Percentiles rank a stretch among this genome's conserved stretches.
phyloP scores from a whole-genome alignment of 2,797 vertebrate species.

The Tragelaphus eurycerus region DNA sequence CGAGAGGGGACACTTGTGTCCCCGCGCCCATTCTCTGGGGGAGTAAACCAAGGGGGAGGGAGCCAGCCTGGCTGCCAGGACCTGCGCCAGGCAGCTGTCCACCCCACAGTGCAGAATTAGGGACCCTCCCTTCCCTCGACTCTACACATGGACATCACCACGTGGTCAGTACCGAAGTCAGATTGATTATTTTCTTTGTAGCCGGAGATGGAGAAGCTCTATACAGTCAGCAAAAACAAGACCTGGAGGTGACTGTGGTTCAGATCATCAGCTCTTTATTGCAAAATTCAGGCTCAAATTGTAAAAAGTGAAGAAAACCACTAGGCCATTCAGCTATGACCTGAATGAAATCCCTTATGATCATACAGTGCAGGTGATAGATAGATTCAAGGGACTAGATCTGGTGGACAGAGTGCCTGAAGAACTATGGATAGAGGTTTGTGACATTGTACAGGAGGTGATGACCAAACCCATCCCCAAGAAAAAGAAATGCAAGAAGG shows the following conservation, averaged over 20 bases:
- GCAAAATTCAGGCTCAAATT: background rate
- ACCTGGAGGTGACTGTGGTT: background rate
- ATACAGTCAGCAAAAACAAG: background rate
- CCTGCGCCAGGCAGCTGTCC: background rate
- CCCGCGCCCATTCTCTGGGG: background rate
- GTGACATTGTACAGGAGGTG: background rate
- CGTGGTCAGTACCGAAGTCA: background rate
- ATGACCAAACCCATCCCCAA: background rate
- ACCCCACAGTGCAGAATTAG: fast-evolving
- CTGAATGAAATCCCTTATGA: background rate
- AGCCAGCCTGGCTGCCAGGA: background rate
- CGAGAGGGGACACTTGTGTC: fast-evolving
- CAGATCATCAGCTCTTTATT: background rate
- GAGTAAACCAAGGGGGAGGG: background rate
- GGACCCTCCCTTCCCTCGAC: background rate
- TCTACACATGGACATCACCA: background rate
- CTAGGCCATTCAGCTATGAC: background rate
- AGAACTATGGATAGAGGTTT: background rate
- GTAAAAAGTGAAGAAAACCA: background rate
- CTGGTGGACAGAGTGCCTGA: background rate
- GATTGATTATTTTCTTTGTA: background rate
- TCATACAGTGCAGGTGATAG: background rate
- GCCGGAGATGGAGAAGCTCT: background rate
- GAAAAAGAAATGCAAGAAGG: background rate
- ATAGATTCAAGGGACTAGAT: background rate